These are phyloP conservation scores for Kobus ellipsiprymnus DNA, from an alignment of 2,113 vertebrate genomes.

Conservation along the genomic window DNA sequence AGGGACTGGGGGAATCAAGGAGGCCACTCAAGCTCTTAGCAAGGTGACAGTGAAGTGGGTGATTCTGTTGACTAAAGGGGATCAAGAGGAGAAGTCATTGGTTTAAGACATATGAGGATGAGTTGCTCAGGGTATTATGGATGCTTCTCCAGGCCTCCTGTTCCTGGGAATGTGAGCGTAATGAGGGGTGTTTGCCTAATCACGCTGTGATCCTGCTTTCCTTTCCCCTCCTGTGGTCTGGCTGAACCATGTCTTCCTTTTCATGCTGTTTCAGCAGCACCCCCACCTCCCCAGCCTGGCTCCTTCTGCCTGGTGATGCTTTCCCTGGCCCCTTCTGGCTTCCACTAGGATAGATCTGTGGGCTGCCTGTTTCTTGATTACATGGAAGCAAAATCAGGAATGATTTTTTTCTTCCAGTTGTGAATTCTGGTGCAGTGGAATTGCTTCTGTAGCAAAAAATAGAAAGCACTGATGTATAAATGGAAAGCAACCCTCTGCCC, in stretches of 20 bases:
- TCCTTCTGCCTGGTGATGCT: conserved; percentile 7
- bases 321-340: neutral
- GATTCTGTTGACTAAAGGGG: neutral
- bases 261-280: neutral
- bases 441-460: conserved; percentile 50
- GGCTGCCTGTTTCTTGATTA: conserved; percentile 38
- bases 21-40: neutral
- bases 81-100: neutral
- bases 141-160: neutral
- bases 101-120: too few relatives aligned
- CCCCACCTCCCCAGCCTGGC: neutral
- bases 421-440: conserved; percentile 41
- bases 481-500: neutral
- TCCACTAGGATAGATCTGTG: neutral
- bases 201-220: neutral
- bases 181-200: neutral
- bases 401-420: neutral
- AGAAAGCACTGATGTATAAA: neutral
- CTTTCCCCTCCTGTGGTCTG: neutral
- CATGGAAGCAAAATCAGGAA: neutral
- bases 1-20: neutral
- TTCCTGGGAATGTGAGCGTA: neutral
- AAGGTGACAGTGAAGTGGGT: neutral
- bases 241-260: neutral
- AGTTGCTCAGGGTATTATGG: neutral